These are phyloP conservation scores for Halotydeus destructor DNA, from an alignment of 1,140 invertebrate genomes.

Conservation along the genomic window DNA sequence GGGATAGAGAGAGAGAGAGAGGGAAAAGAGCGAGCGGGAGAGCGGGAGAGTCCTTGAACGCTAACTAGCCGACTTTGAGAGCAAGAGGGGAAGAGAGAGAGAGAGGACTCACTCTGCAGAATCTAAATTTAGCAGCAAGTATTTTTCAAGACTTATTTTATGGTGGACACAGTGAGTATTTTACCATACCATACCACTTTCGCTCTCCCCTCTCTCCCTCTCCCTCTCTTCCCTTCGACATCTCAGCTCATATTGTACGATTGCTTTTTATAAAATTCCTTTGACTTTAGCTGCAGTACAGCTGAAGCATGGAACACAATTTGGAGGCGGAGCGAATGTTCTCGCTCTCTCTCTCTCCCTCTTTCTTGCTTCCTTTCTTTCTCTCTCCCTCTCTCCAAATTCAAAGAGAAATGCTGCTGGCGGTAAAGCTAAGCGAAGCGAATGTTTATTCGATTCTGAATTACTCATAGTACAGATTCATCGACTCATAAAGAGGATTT, in stretches of 20 bases:
- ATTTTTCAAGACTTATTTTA: not conserved
- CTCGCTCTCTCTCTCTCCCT: slow-evolving; percentile 26
- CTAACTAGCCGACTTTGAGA: too few relatives aligned
- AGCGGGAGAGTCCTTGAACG: too few relatives aligned
- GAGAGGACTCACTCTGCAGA: too few relatives aligned
- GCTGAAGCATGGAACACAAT: not conserved
- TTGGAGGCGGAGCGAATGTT: too few relatives aligned
- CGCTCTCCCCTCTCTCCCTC: not conserved
- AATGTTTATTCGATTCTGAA: not conserved
- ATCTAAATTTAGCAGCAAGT: not conserved
- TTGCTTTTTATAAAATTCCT: not conserved
- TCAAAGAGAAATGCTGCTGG: not conserved
- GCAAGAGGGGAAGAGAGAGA: too few relatives aligned
- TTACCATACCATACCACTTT: too few relatives aligned
- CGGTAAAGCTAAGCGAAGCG: not conserved
- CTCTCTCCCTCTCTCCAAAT: slow-evolving; percentile 6
- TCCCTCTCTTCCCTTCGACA: not conserved
- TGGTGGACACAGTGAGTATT: not conserved
- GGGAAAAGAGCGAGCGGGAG: too few relatives aligned
- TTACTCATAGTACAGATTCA: not conserved
- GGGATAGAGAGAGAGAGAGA: too few relatives aligned
- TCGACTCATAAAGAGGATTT: not conserved
- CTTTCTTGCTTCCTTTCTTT: slow-evolving; percentile 16
- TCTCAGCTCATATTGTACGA: not conserved
- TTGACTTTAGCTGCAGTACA: not conserved